Percentiles rank a stretch among this genome's conserved stretches.
Evolutionary conservation across 2,113 vertebrate genomes (phyloP).

Genomic region (Orientallactaga bullata): DNA sequence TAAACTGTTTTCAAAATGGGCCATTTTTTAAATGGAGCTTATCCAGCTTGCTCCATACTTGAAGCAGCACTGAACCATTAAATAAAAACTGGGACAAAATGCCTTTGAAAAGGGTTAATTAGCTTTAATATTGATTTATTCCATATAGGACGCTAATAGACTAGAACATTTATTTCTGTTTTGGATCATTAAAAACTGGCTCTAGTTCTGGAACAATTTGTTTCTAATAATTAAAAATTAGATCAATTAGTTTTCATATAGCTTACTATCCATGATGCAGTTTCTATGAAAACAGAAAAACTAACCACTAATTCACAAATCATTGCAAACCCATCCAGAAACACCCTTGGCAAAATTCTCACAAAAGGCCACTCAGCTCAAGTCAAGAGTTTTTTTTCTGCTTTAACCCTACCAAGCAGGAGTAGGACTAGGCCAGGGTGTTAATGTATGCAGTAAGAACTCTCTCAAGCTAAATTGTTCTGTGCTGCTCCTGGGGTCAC

Average conservation of each 20-base stretch:
- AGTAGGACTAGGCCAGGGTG: neutral
- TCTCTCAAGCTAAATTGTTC: neutral
- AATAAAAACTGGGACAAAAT: constrained; percentile 95
- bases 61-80: constrained; percentile 95
- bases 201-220: constrained; percentile 85
- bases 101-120: constrained; percentile 99
- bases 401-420: constrained; percentile 58
- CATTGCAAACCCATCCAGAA: constrained; percentile 37
- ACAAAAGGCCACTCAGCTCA: constrained; percentile 47
- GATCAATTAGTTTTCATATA: constrained; percentile 79
- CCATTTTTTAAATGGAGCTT: constrained; percentile 95
- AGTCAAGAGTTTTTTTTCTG: constrained; percentile 50
- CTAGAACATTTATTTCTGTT: constrained; percentile 88
- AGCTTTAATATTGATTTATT: constrained; percentile 99
- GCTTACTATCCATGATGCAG: constrained; percentile 12
- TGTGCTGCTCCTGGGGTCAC: neutral
- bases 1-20: constrained; percentile 91
- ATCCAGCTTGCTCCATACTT: constrained; percentile 95
- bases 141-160: constrained; percentile 92
- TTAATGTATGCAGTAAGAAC: constrained; percentile 54
- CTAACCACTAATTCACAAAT: neutral
- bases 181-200: constrained; percentile 88
- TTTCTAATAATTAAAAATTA: constrained; percentile 85
- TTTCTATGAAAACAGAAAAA: constrained; percentile 67
- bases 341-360: constrained; percentile 38